Base-by-base conservation (phyloP, 2,888 invertebrate species). In the Himalopsyche tibetana region DNA sequence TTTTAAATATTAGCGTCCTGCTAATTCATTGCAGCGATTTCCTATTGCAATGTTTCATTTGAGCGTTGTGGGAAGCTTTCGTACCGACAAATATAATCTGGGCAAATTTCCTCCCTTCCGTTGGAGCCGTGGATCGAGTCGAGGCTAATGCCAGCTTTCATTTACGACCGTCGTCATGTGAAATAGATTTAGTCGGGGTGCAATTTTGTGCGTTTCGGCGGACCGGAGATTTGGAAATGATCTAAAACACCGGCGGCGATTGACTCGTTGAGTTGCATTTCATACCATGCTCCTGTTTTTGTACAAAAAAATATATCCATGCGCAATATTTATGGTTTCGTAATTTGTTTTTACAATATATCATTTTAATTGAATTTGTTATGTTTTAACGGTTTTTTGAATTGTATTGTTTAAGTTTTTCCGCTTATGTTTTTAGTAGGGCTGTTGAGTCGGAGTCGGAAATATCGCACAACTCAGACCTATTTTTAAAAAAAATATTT, bases 161-260 rank as follows among this genome's bases (percentile, higher is more conserved):
- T 63, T 63, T 63, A 63, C 28, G 63, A 15, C 51, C 51, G 51
- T 51, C 51, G 19, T 63, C 63, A 63, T 28, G 63, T 63, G 63
- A 63, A 63, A 63, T 63, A 28, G 63, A 63, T 63, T 63, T 19
- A 28, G 63, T 5, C 28, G 17, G 51, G 63, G 63, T 28, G 19
- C 19, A 63, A 63, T 63, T 63, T 28, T 19, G 63, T 63, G 63
- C 63, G 63, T 63, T 63, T 63, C 19, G 63, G n/a, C 63, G 63
- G 63, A 63, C 63, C 63, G 63, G 63, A 63, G 63, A 63, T 63
- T 63, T 63, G 63, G 19, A 51, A 63, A 63, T 63, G 63, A 63
- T 63, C 19, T 63, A 63, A 28, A 63, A 28, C 63, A 19, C 63
- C 28, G n/a, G 19, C 28, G 63, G 19, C 28, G 63, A 19, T 63